Evolutionary conservation across 2,797 vertebrate species (phyloP), one percentile per base, ranked within the genome.

Genomic region (Ctenosaura bakeri): DNA sequence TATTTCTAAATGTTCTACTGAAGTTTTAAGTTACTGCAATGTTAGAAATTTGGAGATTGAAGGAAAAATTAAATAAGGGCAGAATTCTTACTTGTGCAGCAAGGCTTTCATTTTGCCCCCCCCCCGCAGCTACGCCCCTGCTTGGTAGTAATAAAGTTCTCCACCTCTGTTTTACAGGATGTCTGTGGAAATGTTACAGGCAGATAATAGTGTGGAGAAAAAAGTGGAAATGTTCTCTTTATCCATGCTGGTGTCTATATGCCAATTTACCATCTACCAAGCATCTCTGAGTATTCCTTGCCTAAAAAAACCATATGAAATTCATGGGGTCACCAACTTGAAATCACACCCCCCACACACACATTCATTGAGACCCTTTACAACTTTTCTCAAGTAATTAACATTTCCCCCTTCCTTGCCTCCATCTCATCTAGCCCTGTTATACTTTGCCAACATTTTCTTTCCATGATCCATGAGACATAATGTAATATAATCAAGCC

Each of bases 381-480:
- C 90, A 62, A 93, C 93, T 93, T 94, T 85, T 88, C 88, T 89
- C 26, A 82, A 92, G 89, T 91, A 95, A 95, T 94, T 92, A 94
- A 92, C 69, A 0, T 86, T 94, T 93, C 71, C 64, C 78, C 32
- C 92, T 86, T 91, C 91, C 54, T 52, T 89, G 62, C 32, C 3
- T 92, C 88, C 88, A 86, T 87, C 62, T 86, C 76, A 66, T 93
- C 79, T 92, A 89, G 90, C 59, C 77, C 62, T 85, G 95, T 93
- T 90, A 94, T 83, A 73, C 90, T 91, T 92, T 86, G 35, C 38
- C 92, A 92, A 92, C 90, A 85, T 52, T 83, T 93, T 94, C 94
- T 94, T 92, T 86, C 78, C 59, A 88, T 3, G 0, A 91, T 82
- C 78, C 88, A 88, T 73, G 88, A 3, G 93, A 94, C 78, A 89